Conservation (phyloP, 92 coral and sea anemone genomes). For the Zoanthus gigantus region DNA sequence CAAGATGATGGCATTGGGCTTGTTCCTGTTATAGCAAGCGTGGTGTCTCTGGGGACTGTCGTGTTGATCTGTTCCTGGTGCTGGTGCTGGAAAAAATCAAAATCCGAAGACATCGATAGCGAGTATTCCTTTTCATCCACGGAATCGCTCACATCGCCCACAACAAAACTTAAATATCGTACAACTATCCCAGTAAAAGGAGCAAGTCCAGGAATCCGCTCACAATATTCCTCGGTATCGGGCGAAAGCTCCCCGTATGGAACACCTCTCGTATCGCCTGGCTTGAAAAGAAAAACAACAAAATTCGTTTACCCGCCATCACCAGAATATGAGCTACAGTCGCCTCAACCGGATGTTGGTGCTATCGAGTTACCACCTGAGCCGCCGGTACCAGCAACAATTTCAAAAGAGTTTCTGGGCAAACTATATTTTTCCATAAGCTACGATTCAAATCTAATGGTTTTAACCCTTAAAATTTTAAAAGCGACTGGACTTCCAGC, state of each 20-base stretch:
- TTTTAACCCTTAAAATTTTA: slow-evolving; percentile 82
- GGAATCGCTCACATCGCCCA: slow-evolving; percentile 55
- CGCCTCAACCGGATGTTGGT: slow-evolving; percentile 85
- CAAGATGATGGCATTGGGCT: slow-evolving; percentile 49
- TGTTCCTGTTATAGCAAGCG: slow-evolving; percentile 79
- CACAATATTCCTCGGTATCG: slow-evolving; percentile 55
- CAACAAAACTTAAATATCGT: slow-evolving; percentile 22
- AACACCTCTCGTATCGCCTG: slow-evolving; percentile 60
- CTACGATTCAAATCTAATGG: slow-evolving; percentile 84
- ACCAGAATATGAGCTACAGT: slow-evolving; percentile 76
- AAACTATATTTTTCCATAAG: slow-evolving; percentile 86
- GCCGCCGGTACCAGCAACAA: slow-evolving; percentile 77
- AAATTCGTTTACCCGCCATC: slow-evolving; percentile 88
- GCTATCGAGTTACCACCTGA: slow-evolving; percentile 79
- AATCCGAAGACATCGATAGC: slow-evolving; percentile 55
- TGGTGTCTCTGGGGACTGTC: slow-evolving; percentile 80
- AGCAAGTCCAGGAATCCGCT: background rate
- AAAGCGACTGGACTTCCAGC: slow-evolving; percentile 94
- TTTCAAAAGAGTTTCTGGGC: slow-evolving; percentile 81
- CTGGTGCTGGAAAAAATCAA: slow-evolving; percentile 73
- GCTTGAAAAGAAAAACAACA: slow-evolving; percentile 68
- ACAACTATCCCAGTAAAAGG: slow-evolving; percentile 1
- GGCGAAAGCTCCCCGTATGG: slow-evolving; percentile 62
- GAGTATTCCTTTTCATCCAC: slow-evolving; percentile 72
- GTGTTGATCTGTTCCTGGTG: slow-evolving; percentile 92